phyloP scores from a whole-genome alignment of 2,113 vertebrate species.

The Thalassarche chlororhynchos region DNA sequence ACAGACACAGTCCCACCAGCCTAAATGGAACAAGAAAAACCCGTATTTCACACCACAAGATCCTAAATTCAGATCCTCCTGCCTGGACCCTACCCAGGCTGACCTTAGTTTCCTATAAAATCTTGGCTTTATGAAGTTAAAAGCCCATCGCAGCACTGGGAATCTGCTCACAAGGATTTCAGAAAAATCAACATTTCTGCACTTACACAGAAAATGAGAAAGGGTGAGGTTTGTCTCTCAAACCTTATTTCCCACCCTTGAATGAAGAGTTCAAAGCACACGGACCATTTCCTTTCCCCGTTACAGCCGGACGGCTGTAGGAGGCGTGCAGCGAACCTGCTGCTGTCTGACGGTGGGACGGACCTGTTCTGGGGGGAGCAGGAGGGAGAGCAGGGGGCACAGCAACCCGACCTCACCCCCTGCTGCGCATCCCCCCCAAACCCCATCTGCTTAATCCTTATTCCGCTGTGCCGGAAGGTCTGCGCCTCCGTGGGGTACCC shows the following conservation, averaged over 20 bases:
- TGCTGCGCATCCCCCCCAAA: not conserved
- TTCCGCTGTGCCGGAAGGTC: fast-evolving
- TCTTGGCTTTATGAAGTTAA: not conserved
- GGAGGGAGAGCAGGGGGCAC: not conserved
- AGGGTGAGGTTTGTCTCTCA: not conserved
- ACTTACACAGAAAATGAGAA: not conserved
- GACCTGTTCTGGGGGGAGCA: not conserved
- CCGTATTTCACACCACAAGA: not conserved
- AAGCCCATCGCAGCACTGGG: not conserved
- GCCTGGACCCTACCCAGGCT: not conserved
- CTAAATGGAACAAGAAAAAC: not conserved
- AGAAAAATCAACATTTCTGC: not conserved
- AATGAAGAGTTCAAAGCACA: not conserved
- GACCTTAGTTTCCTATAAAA: not conserved
- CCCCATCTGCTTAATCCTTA: not conserved
- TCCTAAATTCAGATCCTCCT: not conserved
- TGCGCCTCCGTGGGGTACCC: not conserved
- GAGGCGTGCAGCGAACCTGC: not conserved
- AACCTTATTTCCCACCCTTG: not conserved
- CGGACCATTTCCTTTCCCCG: fast-evolving
- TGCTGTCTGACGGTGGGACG: fast-evolving
- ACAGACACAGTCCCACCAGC: not conserved
- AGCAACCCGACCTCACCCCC: not conserved
- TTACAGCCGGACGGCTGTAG: fast-evolving
- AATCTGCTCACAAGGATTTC: not conserved